Evolutionary conservation across 1,140 invertebrate genomes (phyloP).

Genomic region (Macrosteles quadrilineatus): DNA sequence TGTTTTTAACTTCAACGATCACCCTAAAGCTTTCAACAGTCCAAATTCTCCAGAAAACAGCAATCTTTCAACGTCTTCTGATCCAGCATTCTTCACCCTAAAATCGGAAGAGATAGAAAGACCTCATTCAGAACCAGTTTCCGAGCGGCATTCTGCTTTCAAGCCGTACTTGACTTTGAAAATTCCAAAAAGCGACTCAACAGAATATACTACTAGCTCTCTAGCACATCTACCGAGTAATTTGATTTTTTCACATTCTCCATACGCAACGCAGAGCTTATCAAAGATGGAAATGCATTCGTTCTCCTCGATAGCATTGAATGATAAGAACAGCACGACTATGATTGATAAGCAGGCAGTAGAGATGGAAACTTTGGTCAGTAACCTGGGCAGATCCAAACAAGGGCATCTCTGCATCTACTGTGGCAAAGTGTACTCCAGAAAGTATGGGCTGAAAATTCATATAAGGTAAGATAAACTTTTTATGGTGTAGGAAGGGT

Average conservation of each 20-base stretch:
- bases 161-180: conserved; percentile 47
- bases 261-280: neutral
- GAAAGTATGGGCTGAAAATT: conserved; percentile 91
- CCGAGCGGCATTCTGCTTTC: conserved; percentile 51
- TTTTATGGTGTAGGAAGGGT: no score
- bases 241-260: conserved; percentile 13
- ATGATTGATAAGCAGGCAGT: conserved; percentile 50
- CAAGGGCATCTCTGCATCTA: conserved; percentile 81
- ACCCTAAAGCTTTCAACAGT: neutral
- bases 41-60: conserved; percentile 7
- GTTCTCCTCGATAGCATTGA: neutral
- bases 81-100: conserved; percentile 24
- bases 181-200: conserved; percentile 31
- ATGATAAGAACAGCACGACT: neutral
- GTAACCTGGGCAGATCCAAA: conserved; percentile 73
- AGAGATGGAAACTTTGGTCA: conserved; percentile 75
- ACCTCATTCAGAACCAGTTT: conserved; percentile 32
- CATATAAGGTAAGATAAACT: conserved; percentile 65
- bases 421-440: conserved; percentile 87
- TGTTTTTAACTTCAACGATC: conserved; percentile 10
- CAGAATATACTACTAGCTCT: conserved; percentile 14
- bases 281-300: neutral
- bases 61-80: conserved; percentile 20
- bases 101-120: conserved; percentile 19
- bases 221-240: neutral